A percentile compares a stretch with the other conserved stretches of the same genome.
Evolutionary conservation across 1,140 invertebrate species (phyloP).

Genomic region (Trachelipus rathkii): DNA sequence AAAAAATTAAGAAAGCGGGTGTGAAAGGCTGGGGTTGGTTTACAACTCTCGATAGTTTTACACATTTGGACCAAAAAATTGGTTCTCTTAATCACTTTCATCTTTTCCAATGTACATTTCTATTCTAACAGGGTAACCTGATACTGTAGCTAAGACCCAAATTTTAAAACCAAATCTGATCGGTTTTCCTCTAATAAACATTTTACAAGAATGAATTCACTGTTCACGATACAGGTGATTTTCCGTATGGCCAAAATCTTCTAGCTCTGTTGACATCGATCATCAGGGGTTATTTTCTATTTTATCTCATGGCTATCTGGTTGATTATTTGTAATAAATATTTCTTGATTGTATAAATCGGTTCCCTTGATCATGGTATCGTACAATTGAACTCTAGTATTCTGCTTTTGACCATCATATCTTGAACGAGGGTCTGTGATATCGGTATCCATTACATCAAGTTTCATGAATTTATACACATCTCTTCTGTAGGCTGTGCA

Average conservation of each 20-base stretch:
- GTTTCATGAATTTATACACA: too few species aligned
- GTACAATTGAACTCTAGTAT: too few species aligned
- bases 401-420: too few species aligned
- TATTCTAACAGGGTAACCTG: constrained; percentile 23
- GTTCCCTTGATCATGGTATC: too few species aligned
- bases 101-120: constrained; percentile 25
- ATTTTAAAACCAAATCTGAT: constrained; percentile 53
- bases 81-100: background rate
- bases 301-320: constrained; percentile 20
- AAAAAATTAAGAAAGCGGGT: constrained; percentile 26
- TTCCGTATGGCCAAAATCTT: constrained; percentile 42
- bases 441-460: too few species aligned
- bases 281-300: constrained; percentile 47
- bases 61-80: constrained; percentile 8
- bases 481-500: too few species aligned
- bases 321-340: constrained; percentile 27
- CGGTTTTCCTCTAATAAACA: constrained; percentile 53
- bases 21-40: constrained; percentile 18
- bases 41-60: constrained; percentile 14
- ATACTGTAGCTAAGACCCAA: constrained; percentile 27
- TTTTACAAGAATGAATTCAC: constrained; percentile 53
- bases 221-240: constrained; percentile 52
- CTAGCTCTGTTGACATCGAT: constrained; percentile 43
- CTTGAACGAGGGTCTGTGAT: too few species aligned
- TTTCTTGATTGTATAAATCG: constrained; percentile 26